phyloP scores from a whole-genome alignment of 2,113 vertebrate genomes.

The Bubo bubo region DNA sequence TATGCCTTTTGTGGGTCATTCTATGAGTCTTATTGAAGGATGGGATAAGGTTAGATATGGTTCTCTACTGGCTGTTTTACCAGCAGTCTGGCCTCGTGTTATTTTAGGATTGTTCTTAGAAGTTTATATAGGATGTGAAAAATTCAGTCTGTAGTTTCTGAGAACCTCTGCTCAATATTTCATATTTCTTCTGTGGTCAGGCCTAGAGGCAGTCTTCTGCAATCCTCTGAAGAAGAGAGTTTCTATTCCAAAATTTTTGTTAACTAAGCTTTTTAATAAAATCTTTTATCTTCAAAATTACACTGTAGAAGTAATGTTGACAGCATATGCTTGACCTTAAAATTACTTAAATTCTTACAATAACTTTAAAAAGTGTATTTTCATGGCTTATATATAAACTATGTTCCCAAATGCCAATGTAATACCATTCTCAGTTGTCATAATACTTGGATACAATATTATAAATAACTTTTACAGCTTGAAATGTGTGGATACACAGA shows the following conservation, averaged over 20 bases:
- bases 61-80: neutral
- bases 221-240: neutral
- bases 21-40: neutral
- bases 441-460: neutral
- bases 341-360: neutral
- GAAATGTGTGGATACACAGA: neutral
- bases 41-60: neutral
- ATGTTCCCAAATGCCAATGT: neutral
- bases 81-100: neutral
- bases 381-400: neutral
- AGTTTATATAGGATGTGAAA: neutral
- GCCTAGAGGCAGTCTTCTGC: neutral
- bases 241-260: neutral
- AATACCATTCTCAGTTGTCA: neutral
- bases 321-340: neutral
- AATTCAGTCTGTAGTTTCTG: neutral
- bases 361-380: neutral
- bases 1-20: neutral
- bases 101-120: neutral
- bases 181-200: neutral
- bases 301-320: neutral
- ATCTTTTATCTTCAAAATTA: neutral
- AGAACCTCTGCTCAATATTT: neutral
- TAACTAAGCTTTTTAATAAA: neutral
- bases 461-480: neutral